Percentiles rank a stretch among this genome's conserved stretches.
Conservation (phyloP, 1,140 invertebrate species). For the Amphibalanus amphitrite region DNA sequence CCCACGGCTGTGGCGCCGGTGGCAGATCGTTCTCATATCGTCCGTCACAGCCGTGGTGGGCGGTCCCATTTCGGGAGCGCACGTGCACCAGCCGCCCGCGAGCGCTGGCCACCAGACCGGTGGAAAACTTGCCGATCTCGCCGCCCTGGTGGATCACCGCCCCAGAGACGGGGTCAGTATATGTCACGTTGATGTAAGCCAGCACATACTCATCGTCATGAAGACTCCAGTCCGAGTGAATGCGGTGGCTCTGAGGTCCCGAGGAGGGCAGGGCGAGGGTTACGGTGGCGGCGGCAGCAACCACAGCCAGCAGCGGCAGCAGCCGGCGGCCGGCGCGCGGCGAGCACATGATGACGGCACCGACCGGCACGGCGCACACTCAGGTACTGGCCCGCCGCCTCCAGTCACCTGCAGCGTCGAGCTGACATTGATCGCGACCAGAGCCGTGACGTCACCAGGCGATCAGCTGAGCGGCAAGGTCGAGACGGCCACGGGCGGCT, state of each 20-base stretch:
- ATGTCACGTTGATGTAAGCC: neutral
- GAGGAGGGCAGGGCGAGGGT: too few species aligned
- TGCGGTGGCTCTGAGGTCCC: neutral
- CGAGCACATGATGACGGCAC: too few species aligned
- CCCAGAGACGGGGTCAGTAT: neutral
- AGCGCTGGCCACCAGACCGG: neutral
- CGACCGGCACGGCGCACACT: too few species aligned
- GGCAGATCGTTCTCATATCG: neutral
- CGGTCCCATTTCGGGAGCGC: conserved; percentile 13
- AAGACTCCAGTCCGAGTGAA: neutral
- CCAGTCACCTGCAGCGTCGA: too few species aligned
- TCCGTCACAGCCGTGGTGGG: conserved; percentile 18
- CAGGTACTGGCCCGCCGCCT: too few species aligned
- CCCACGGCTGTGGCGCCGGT: conserved; percentile 36
- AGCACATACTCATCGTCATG: neutral
- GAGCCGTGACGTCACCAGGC: too few species aligned
- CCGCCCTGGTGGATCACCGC: neutral
- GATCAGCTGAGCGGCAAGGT: too few species aligned
- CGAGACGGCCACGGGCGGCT: too few species aligned
- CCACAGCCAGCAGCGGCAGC: too few species aligned
- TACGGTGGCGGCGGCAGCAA: too few species aligned
- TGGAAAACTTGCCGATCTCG: neutral
- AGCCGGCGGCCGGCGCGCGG: too few species aligned
- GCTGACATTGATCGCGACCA: too few species aligned
- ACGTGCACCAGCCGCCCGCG: neutral